Conservation (phyloP, 2,888 invertebrate genomes). For the Cephus sareptanus region DNA sequence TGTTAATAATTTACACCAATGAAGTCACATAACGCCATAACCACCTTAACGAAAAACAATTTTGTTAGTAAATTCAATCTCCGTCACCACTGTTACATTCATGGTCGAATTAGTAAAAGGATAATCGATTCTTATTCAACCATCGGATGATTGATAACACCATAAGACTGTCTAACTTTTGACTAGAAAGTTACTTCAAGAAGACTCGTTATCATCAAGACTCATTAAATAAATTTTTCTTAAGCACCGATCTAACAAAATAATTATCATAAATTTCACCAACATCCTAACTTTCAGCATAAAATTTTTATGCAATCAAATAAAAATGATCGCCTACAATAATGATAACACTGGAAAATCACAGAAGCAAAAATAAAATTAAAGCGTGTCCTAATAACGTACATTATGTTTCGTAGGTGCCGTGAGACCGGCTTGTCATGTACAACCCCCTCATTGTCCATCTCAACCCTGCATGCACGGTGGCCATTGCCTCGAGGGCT, state of each 20-base stretch:
- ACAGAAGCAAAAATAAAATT: slow-evolving; percentile 2
- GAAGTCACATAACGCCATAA: background rate
- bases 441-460: slow-evolving; percentile 82
- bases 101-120: background rate
- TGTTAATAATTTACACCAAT: background rate
- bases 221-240: background rate
- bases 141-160: background rate
- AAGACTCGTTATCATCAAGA: background rate
- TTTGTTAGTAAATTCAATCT: background rate
- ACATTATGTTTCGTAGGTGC: slow-evolving; percentile 72
- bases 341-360: background rate
- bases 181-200: background rate
- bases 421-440: slow-evolving; percentile 89
- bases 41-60: background rate
- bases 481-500: slow-evolving; percentile 90
- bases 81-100: background rate
- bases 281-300: background rate
- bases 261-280: background rate
- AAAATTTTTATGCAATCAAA: background rate
- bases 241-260: background rate
- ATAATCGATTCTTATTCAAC: background rate
- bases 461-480: slow-evolving; percentile 91
- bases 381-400: background rate
- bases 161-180: background rate
- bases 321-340: background rate